Conservation (phyloP, 2,888 invertebrate species). For the Aricia artaxerxes region DNA sequence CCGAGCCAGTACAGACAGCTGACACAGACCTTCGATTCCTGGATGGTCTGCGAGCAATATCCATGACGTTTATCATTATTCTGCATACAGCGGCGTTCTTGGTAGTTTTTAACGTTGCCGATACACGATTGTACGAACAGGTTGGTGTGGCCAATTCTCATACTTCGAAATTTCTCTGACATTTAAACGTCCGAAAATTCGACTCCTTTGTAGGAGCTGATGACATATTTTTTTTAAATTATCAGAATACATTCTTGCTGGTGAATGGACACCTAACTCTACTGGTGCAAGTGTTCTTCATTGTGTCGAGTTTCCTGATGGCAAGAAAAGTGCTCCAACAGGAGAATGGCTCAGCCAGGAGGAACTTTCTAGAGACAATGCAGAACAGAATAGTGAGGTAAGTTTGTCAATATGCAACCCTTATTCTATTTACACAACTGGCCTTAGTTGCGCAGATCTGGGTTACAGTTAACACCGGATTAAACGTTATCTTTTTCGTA, state of each 20-base stretch:
- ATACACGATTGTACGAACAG: constrained; percentile 59
- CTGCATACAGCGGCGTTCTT: constrained; percentile 69
- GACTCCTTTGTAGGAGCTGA: too few relatives aligned
- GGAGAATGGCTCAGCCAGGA: constrained; percentile 46
- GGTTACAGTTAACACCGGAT: too few relatives aligned
- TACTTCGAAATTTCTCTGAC: too few relatives aligned
- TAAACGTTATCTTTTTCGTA: too few relatives aligned
- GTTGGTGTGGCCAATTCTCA: constrained; percentile 43
- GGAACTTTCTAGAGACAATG: constrained; percentile 62
- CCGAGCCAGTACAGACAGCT: constrained; percentile 42
- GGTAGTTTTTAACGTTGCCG: constrained; percentile 60
- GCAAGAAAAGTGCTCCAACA: constrained; percentile 67
- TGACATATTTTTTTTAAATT: too few relatives aligned
- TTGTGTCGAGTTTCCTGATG: constrained; percentile 71
- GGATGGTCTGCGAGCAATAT: constrained; percentile 68
- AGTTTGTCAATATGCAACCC: constrained; percentile 17
- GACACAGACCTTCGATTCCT: constrained; percentile 57
- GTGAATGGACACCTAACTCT: constrained; percentile 71
- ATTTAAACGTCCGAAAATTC: too few relatives aligned
- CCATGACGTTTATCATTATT: constrained; percentile 69
- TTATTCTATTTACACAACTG: too few relatives aligned
- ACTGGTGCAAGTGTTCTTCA: constrained; percentile 73
- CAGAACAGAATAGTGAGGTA: constrained; percentile 68
- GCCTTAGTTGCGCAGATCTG: too few relatives aligned
- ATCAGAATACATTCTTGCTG: constrained; percentile 40